Evolutionary conservation across 2,888 invertebrate species (phyloP).

Genomic region (Aromia moschata): DNA sequence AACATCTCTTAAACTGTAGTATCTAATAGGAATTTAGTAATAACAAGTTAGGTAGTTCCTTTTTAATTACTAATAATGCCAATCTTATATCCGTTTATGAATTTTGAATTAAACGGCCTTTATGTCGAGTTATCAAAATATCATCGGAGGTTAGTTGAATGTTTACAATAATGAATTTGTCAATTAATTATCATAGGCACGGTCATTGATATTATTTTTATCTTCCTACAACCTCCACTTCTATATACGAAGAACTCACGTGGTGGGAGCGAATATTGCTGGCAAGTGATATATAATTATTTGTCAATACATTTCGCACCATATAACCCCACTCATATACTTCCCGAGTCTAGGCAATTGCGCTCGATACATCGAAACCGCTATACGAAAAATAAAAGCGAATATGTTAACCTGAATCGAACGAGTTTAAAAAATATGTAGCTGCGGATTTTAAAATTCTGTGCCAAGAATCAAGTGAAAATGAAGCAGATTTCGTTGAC

Average conservation of each 20-base stretch:
- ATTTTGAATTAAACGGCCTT: too few relatives aligned
- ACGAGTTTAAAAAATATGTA: background rate
- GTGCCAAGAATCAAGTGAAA: slow-evolving; percentile 8
- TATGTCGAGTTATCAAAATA: too few relatives aligned
- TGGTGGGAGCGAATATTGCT: background rate
- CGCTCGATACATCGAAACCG: background rate
- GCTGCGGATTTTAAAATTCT: background rate
- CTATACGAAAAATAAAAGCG: slow-evolving; percentile 1
- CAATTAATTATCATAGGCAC: too few relatives aligned
- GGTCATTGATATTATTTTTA: background rate
- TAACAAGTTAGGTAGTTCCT: too few relatives aligned
- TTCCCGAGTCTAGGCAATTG: background rate
- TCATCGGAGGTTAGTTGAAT: too few relatives aligned
- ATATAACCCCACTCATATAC: background rate
- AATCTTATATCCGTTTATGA: too few relatives aligned
- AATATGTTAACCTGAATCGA: background rate
- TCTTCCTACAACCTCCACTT: background rate
- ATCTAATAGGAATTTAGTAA: too few relatives aligned
- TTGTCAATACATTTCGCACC: background rate
- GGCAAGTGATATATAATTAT: background rate
- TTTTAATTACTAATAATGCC: too few relatives aligned
- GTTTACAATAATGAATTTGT: too few relatives aligned
- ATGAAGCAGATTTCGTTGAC: slow-evolving; percentile 36
- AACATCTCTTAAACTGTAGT: too few relatives aligned
- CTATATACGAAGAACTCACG: background rate